These are phyloP conservation scores for Nomada ferruginata DNA, from an alignment of 2,888 invertebrate species.

Conservation along the genomic window DNA sequence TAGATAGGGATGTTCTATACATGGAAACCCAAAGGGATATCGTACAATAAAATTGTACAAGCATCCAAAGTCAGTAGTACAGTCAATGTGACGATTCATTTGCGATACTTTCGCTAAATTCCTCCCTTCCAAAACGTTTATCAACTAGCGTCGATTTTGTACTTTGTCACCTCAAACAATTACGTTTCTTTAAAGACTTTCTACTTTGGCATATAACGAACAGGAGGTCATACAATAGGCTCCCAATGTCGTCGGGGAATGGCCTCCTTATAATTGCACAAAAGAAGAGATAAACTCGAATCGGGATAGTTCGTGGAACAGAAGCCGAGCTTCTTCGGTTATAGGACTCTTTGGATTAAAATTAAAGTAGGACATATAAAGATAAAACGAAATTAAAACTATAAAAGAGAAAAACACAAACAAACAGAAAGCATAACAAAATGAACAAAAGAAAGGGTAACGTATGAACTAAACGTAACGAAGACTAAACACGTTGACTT, in stretches of 20 bases:
- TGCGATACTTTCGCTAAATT: slow-evolving; percentile 18
- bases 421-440: slow-evolving; percentile 66
- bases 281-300: slow-evolving; percentile 3
- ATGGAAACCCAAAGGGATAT: not conserved
- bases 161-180: slow-evolving; percentile 51
- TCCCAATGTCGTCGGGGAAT: slow-evolving; percentile 24
- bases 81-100: not conserved
- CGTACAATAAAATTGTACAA: not conserved
- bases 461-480: slow-evolving; percentile 48
- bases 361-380: not conserved
- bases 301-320: not conserved
- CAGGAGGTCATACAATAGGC: slow-evolving; percentile 51
- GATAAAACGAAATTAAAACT: slow-evolving; percentile 22
- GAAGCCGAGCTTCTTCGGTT: slow-evolving; percentile 6
- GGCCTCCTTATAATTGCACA: slow-evolving; percentile 59
- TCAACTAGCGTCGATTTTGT: slow-evolving; percentile 67
- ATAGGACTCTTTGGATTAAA: slow-evolving; percentile 17
- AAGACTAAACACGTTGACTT: slow-evolving; percentile 39
- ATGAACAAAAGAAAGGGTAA: slow-evolving; percentile 47
- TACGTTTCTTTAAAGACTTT: slow-evolving; percentile 18
- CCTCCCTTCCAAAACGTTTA: slow-evolving; percentile 11
- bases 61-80: not conserved
- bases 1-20: not conserved
- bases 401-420: slow-evolving; percentile 39
- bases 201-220: slow-evolving; percentile 40